These are phyloP conservation scores for Augochlorella aurata DNA, from an alignment of 2,888 invertebrate species.

Conservation along the genomic window DNA sequence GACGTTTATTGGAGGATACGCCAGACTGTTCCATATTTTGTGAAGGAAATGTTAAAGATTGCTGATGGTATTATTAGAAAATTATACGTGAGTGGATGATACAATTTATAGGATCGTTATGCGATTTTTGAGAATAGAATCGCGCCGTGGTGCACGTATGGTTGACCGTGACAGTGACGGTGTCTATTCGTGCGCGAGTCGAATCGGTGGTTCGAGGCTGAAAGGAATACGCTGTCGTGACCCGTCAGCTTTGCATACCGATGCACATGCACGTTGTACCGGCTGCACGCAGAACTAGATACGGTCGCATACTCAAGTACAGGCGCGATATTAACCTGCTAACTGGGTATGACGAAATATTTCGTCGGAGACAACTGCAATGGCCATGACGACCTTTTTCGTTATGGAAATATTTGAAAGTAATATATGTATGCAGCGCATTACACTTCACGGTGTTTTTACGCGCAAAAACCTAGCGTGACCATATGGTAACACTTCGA, in stretches of 20 bases:
- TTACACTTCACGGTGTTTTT: too few relatives aligned
- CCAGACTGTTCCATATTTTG: too few relatives aligned
- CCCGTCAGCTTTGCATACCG: slow-evolving; percentile 73
- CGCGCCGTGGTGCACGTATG: slow-evolving; percentile 20
- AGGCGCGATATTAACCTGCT: neutral
- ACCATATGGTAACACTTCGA: too few relatives aligned
- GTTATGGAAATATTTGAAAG: too few relatives aligned
- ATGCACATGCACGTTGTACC: slow-evolving; percentile 53
- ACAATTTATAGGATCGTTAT: neutral
- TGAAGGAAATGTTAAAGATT: neutral
- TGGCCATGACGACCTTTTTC: too few relatives aligned
- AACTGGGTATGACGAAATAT: too few relatives aligned
- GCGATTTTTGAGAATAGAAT: neutral
- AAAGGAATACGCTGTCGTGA: slow-evolving; percentile 68
- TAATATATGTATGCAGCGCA: too few relatives aligned
- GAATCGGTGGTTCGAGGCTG: slow-evolving; percentile 61
- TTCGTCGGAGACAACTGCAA: neutral
- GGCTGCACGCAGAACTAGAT: slow-evolving; percentile 54
- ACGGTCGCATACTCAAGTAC: slow-evolving; percentile 1
- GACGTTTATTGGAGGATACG: neutral
- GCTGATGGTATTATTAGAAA: neutral
- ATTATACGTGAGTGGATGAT: neutral
- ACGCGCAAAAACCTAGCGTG: too few relatives aligned
- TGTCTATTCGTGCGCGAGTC: slow-evolving; percentile 54
- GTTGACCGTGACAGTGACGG: slow-evolving; percentile 39